These are phyloP conservation scores for Tenthredo mesomela DNA, from an alignment of 2,888 invertebrate genomes.

Conservation along the genomic window DNA sequence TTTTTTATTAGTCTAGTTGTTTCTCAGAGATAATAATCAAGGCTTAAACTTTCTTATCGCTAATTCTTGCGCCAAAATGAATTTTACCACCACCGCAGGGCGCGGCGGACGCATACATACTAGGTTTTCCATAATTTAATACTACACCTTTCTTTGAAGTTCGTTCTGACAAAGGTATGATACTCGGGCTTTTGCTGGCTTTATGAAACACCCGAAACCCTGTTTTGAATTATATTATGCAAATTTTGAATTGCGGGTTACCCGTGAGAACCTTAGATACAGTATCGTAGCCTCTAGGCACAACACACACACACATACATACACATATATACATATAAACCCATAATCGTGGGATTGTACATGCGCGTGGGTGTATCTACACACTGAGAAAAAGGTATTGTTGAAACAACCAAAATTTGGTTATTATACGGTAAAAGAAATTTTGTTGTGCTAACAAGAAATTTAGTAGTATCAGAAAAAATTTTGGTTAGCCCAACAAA, in stretches of 20 bases:
- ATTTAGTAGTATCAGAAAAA: no score
- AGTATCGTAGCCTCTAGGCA: background rate
- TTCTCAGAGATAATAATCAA: background rate
- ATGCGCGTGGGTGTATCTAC: background rate
- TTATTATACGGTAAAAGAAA: no score
- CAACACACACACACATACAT: background rate
- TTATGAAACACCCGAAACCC: background rate
- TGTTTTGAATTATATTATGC: constrained; percentile 42
- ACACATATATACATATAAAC: background rate
- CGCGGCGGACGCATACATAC: background rate
- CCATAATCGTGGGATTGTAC: background rate
- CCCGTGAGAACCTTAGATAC: background rate
- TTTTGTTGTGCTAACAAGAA: no score
- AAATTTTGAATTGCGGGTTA: constrained; percentile 36
- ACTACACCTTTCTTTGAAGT: background rate
- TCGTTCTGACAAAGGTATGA: constrained; percentile 14
- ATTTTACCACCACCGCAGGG: no score
- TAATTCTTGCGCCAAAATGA: background rate
- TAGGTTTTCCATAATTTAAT: background rate
- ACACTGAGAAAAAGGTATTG: no score
- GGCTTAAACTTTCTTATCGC: background rate
- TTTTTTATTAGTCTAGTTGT: background rate
- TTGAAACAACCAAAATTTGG: no score
- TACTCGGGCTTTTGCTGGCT: constrained; percentile 16
- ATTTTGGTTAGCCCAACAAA: no score